Evolutionary conservation across 2,797 vertebrate genomes (phyloP), one percentile per base, ranked within the genome.

Genomic region (Enoplosus armatus): DNA sequence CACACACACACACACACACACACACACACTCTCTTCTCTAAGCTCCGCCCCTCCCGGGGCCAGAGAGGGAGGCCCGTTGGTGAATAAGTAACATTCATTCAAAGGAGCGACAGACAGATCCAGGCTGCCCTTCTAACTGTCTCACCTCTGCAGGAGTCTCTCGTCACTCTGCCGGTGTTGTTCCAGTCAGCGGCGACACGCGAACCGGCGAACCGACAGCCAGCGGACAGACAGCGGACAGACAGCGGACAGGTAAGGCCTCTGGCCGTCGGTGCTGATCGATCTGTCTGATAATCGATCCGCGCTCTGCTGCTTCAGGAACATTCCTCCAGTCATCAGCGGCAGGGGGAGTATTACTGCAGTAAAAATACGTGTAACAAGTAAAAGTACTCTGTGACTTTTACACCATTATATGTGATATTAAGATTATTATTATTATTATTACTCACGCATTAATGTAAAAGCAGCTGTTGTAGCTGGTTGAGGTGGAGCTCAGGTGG

Each of bases 21-120:
- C 48, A 24, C 43, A 35, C 55, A 24, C 63, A 29, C 62, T 39
- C 26, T 1, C 77, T 55, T 20, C 24, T 11, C 31, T 6, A 85
- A 81, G 72, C 90, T 5, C 90, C 90, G 83, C 91, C 91, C 85
- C 80, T 79, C 73, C 54, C 5, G 24, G 37, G 3, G 18, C 10
- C 31, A 45, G 12, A 33, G 22, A 39, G 78, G 80, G 68, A 79
- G 80, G 29, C 35, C 85, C 27, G 79, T 20, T 65, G 70, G 47
- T 67, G 79, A 66, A 83, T 68, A 59, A 71, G 61, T 47, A 81
- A 62, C 87, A 29, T 59, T 47, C 84, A 61, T 26, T 51, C 3
- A 72, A 3, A 54, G 75, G 7, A 63, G 74, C 37, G 22, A 63
- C 53, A 48, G 55, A 41, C 35, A n/a, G 55, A 37, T 1, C 12